These are phyloP conservation scores for Barnardius zonarius DNA, from an alignment of 2,113 vertebrate genomes.

Conservation along the genomic window DNA sequence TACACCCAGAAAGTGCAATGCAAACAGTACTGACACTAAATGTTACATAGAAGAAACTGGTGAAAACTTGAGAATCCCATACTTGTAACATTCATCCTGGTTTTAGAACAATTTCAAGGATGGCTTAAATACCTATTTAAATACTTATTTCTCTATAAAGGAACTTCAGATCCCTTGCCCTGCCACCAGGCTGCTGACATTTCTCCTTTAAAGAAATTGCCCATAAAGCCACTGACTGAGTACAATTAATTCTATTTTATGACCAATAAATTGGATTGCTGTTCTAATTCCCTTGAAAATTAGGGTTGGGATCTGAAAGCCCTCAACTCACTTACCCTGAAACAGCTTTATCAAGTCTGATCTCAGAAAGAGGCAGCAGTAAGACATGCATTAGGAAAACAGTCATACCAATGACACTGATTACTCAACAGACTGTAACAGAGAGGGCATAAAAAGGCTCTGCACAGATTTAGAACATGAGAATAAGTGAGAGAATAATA, in stretches of 20 bases:
- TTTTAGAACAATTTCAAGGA: background rate
- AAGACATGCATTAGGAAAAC: background rate
- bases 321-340: background rate
- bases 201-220: background rate
- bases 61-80: background rate
- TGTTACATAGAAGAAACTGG: background rate
- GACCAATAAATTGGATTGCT: background rate
- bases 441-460: background rate
- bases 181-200: background rate
- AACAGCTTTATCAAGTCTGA: background rate
- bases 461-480: background rate
- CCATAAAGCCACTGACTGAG: background rate
- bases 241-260: background rate
- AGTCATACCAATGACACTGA: background rate
- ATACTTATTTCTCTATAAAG: background rate
- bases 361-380: background rate
- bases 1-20: background rate
- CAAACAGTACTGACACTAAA: background rate
- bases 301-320: background rate
- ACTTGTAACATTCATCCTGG: background rate
- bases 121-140: background rate
- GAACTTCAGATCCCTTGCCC: background rate
- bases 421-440: background rate
- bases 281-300: background rate
- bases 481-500: background rate